These are phyloP conservation scores for Pontoporia blainvillei DNA, from an alignment of 2,113 vertebrate genomes.

Conservation along the genomic window DNA sequence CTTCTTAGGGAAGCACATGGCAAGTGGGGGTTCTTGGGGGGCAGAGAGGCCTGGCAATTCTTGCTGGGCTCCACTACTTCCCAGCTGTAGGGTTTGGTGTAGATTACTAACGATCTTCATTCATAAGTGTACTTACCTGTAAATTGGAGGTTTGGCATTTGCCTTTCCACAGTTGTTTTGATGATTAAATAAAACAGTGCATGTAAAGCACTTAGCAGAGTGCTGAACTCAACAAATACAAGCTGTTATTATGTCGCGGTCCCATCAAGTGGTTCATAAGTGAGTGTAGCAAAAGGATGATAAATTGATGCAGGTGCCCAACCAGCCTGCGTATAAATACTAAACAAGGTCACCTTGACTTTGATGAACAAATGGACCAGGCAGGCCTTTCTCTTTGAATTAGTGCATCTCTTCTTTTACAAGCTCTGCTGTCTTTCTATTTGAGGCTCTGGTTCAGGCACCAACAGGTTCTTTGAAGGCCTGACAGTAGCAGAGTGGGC, in stretches of 20 bases:
- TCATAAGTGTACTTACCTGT: not conserved
- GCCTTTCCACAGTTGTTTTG: not conserved
- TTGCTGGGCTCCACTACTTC: fast-evolving
- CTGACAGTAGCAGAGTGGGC: not conserved
- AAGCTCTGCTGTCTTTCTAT: not conserved
- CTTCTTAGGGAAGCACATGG: not conserved
- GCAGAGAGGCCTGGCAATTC: not conserved
- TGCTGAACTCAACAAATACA: not conserved
- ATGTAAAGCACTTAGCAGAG: not conserved
- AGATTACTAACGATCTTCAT: not conserved
- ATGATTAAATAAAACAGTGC: not conserved
- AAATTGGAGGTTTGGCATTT: not conserved
- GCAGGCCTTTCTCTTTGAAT: not conserved
- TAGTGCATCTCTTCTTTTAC: not conserved
- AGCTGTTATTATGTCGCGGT: not conserved
- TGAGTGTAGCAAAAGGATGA: not conserved
- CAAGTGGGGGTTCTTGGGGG: fast-evolving
- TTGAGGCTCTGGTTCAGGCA: not conserved
- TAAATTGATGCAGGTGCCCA: not conserved
- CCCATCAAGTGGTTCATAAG: not conserved
- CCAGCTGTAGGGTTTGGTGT: not conserved
- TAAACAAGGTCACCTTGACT: not conserved
- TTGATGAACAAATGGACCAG: not conserved
- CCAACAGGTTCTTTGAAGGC: not conserved
- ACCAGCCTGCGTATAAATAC: not conserved